Evolutionary conservation across 2,888 invertebrate genomes (phyloP), one percentile per base, ranked within the genome.

Genomic region (Drosophila aldrichi): DNA sequence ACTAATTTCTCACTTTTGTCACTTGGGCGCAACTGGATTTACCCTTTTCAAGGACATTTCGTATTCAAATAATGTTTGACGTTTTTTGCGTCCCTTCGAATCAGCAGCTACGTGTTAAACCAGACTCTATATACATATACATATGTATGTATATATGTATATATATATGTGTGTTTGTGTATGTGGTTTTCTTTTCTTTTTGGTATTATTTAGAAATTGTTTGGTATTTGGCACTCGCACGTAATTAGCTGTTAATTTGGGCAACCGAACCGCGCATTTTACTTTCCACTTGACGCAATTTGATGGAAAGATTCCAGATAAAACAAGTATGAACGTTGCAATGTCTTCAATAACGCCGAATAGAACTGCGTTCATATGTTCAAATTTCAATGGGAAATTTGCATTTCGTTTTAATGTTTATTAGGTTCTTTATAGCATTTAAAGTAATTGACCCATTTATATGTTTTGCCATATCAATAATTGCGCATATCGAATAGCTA

Each of bases 1-100:
- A 91, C 84, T 90, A 91, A 91, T 91, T 90, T 91, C 90, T 88
- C 90, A 90, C 90, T 90, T 90, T 82, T 89, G 89, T 86, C 88
- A 79, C 75, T 78, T 77, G 69, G 57, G 61, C 63, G 70, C 70
- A 20, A 22, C 51, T 70, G 65, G 46, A 57, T 41, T 68, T 49
- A 87, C 87, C 88, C 88, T 89, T 87, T 87, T 89, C 77, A 78
- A 79, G 80, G 79, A 74, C 79, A 81, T 80, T 91, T 88, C 77
- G 82, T 90, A 91, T 91, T 88, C 91, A 91, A 88, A 89, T 84
- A 81, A 83, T 89, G 86, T 87, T 83, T 82, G 78, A 77, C 79
- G 79, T 81, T 82, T 68, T 70, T 79, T n/a, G 25, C 65, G 61
- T 59, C 60, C 65, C 59, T 51, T 66, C 66, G 56, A 72, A 55